Evolutionary conservation across 1,140 invertebrate genomes (phyloP), one percentile per base, ranked within the genome.

Genomic region (Harlomillsia oculata): DNA sequence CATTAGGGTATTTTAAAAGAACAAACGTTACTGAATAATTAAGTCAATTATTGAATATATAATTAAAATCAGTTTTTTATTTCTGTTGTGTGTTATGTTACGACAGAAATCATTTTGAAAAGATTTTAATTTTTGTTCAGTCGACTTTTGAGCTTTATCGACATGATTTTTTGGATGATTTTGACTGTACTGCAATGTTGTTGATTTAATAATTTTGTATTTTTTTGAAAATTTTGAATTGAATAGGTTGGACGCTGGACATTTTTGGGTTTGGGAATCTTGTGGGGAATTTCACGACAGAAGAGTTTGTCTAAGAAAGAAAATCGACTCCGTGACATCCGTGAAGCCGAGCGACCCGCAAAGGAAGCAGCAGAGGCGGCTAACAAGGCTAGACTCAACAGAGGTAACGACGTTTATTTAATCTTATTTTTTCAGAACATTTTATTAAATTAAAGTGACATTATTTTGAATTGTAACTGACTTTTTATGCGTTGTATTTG

Each of bases 161-260:
- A n/a, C n/a, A n/a, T n/a, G n/a, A n/a, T n/a, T n/a, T n/a, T n/a
- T n/a, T n/a, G n/a, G n/a, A n/a, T n/a, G n/a, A n/a, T n/a, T n/a
- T n/a, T n/a, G n/a, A n/a, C n/a, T n/a, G n/a, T n/a, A n/a, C n/a
- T n/a, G n/a, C n/a, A n/a, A n/a, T n/a, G n/a, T n/a, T n/a, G n/a
- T n/a, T n/a, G n/a, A n/a, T n/a, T n/a, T n/a, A n/a, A 8, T 5
- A 23, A 26, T 45, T 8, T 28, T 23, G 5, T 25, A 23, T 11
- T 9, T 13, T 16, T 21, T 32, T 43, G 9, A 14, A 20, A n/a
- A n/a, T 16, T 5, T 26, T 32, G 13, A 13, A 37, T 40, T 46
- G 64, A 75, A 18, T 67, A 84, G 82, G 82, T 86, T 68, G 77
- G 77, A 20, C 76, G 85, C 69, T 87, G 83, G 83, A 81, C 77